A percentile compares a stretch with the other conserved stretches of the same genome.
These are phyloP conservation scores for Drosophila seguyi DNA, from an alignment of 1,140 invertebrate genomes.

Conservation along the genomic window DNA sequence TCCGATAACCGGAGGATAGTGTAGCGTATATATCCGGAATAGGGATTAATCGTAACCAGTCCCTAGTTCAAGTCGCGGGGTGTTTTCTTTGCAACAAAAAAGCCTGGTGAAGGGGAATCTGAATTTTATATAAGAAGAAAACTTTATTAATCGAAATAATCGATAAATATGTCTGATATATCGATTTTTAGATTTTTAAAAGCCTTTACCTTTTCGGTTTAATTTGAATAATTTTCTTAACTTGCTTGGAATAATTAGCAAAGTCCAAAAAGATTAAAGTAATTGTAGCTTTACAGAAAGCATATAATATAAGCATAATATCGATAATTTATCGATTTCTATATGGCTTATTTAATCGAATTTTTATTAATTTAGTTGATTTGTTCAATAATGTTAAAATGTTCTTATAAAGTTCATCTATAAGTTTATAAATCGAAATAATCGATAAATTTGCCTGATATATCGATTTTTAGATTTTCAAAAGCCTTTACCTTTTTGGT, in stretches of 20 bases:
- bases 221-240: not conserved
- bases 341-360: not conserved
- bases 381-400: not conserved
- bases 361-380: not conserved
- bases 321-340: no score
- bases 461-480: not conserved
- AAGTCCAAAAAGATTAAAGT: not conserved
- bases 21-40: conserved; percentile 8
- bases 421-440: no score
- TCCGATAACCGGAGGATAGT: conserved; percentile 4
- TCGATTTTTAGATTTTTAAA: not conserved
- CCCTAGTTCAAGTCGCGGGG: no score
- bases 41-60: conserved; percentile 1
- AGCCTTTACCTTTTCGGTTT: not conserved
- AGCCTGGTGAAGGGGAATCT: not conserved
- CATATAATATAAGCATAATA: no score
- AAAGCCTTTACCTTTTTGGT: not conserved
- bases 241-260: not conserved
- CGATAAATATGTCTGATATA: not conserved
- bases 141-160: not conserved
- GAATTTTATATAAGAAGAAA: not conserved
- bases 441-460: not conserved
- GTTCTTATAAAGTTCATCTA: no score
- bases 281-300: not conserved
- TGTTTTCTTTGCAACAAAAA: conserved; percentile 1